Conservation (phyloP, 2,113 vertebrate genomes). For the Athene noctua region DNA sequence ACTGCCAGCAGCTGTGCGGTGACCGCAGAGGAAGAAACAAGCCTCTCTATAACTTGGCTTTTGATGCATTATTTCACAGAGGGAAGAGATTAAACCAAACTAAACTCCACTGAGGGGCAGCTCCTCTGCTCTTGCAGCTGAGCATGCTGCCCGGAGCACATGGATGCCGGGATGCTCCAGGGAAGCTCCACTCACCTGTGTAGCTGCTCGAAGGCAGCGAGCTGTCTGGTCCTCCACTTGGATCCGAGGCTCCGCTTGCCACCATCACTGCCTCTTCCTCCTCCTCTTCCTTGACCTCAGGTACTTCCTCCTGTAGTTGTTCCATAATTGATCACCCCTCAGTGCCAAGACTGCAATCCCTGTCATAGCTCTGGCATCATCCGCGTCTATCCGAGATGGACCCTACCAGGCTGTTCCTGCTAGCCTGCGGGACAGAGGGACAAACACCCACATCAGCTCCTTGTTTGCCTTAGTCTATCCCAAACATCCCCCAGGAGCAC, state of each 20-base stretch:
- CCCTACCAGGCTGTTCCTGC: constrained; percentile 63
- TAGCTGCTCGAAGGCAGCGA: constrained; percentile 74
- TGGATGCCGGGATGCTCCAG: not conserved
- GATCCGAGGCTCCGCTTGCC: constrained; percentile 56
- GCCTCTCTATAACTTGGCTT: not conserved
- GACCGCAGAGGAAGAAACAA: not conserved
- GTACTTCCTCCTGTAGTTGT: constrained; percentile 79
- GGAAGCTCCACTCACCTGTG: constrained; percentile 58
- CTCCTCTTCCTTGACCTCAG: constrained; percentile 79
- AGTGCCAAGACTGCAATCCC: constrained; percentile 76
- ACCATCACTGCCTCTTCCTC: constrained; percentile 76
- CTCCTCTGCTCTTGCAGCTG: not conserved
- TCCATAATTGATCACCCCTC: constrained; percentile 80
- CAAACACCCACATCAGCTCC: not conserved
- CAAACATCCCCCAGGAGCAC: not conserved
- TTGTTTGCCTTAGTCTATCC: too few species aligned
- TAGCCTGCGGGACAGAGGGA: constrained; percentile 55
- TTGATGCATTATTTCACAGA: not conserved
- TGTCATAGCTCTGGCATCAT: constrained; percentile 84
- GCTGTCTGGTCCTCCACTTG: constrained; percentile 73
- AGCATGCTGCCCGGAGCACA: not conserved
- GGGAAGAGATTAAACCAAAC: not conserved
- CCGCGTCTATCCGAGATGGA: constrained; percentile 69
- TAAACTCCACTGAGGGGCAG: not conserved
- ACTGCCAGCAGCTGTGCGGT: rapidly evolving